Percentiles rank a stretch among this genome's conserved stretches.
Evolutionary conservation across 1,140 invertebrate species (phyloP).

Genomic region (Zaprionus davidi): DNA sequence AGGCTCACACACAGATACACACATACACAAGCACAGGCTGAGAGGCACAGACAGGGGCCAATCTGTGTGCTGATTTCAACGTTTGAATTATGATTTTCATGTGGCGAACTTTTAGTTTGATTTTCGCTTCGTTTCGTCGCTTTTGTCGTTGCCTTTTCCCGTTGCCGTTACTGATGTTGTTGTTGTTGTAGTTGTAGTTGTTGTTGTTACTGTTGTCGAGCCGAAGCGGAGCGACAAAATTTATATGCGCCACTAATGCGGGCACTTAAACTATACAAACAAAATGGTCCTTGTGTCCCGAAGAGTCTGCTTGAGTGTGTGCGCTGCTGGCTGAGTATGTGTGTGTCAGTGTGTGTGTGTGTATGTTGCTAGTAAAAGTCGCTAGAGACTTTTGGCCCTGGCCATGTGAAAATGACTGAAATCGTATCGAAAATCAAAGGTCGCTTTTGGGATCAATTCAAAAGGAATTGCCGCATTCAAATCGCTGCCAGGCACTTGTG

Average conservation of each 20-base stretch:
- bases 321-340: neutral
- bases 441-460: conserved; percentile 83
- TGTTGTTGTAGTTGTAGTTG: conserved; percentile 19
- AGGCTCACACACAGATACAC: conserved; percentile 31
- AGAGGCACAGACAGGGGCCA: conserved; percentile 33
- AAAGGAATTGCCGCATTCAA: conserved; percentile 83
- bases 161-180: conserved; percentile 26
- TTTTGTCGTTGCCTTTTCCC: conserved; percentile 57
- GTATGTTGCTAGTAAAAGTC: conserved; percentile 34
- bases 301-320: neutral
- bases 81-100: conserved; percentile 82
- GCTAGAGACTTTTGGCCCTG: conserved; percentile 73
- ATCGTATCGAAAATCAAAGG: conserved; percentile 82
- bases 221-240: conserved; percentile 63
- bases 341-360: conserved; percentile 5
- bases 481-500: conserved; percentile 79
- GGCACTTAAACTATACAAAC: conserved; percentile 80
- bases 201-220: conserved; percentile 21
- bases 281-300: conserved; percentile 60
- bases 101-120: conserved; percentile 77
- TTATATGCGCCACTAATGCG: conserved; percentile 81
- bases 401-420: conserved; percentile 80
- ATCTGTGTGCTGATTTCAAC: conserved; percentile 75
- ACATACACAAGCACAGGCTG: neutral
- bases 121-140: conserved; percentile 74